Conservation (phyloP, 2,888 invertebrate species). For the Tinea pellionella region DNA sequence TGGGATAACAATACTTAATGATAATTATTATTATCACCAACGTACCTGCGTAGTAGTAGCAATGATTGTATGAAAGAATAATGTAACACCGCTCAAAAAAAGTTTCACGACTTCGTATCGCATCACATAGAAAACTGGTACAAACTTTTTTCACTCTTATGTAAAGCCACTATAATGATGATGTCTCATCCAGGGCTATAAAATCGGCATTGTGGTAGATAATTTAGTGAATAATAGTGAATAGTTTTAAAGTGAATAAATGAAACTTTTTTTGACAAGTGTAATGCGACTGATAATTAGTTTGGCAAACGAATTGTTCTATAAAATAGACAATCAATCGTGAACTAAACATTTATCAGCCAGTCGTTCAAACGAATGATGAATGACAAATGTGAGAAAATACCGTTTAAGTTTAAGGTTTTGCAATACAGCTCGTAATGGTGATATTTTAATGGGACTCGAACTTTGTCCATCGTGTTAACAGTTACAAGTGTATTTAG, state of each 20-base stretch:
- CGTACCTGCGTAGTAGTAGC: not conserved
- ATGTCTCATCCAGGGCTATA: no score
- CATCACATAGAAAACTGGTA: not conserved
- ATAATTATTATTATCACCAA: conserved; percentile 3
- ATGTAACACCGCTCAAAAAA: not conserved
- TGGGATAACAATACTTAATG: not conserved
- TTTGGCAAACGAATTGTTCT: not conserved
- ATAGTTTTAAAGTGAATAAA: not conserved
- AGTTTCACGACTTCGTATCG: not conserved
- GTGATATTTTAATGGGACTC: conserved; percentile 7
- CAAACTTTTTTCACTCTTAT: no score
- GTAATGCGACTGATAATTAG: not conserved
- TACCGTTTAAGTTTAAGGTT: not conserved
- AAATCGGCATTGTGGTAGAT: no score
- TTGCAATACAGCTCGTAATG: conserved; percentile 7
- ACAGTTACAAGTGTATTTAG: no score
- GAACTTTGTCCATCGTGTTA: not conserved
- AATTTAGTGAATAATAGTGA: not conserved
- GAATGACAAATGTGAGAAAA: conserved; percentile 12
- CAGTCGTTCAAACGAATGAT: not conserved
- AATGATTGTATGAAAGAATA: not conserved
- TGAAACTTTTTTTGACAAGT: not conserved
- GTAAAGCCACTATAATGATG: no score
- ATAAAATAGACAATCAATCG: not conserved
- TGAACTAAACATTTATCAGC: not conserved